Percentiles rank a stretch among this genome's conserved stretches.
These are phyloP conservation scores for Galerucella calmariensis DNA, from an alignment of 2,888 invertebrate species.

Conservation along the genomic window DNA sequence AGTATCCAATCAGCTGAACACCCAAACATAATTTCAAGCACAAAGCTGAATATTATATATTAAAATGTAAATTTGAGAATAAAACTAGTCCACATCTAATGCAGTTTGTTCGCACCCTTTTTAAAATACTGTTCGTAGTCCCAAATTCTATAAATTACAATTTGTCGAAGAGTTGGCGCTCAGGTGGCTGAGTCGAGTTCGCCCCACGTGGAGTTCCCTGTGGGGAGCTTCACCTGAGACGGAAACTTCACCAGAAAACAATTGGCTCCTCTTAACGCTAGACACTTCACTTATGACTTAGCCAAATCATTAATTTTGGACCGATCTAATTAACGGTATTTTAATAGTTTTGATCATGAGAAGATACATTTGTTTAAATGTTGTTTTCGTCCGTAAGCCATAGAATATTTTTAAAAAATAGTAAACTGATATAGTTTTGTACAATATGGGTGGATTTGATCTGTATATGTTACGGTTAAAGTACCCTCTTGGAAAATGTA, in stretches of 20 bases:
- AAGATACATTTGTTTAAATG: conserved; percentile 4
- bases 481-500: too few relatives aligned
- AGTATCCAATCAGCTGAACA: too few relatives aligned
- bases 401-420: too few relatives aligned
- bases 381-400: too few relatives aligned
- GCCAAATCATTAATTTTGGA: conserved; percentile 59
- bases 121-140: conserved; percentile 20
- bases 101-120: conserved; percentile 34
- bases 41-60: neutral
- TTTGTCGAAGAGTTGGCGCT: conserved; percentile 62
- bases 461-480: too few relatives aligned
- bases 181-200: conserved; percentile 57
- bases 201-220: conserved; percentile 61
- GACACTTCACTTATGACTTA: conserved; percentile 59
- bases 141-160: conserved; percentile 63
- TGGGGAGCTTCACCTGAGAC: conserved; percentile 59
- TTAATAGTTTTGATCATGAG: conserved; percentile 27
- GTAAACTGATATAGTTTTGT: too few relatives aligned
- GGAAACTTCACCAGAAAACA: conserved; percentile 32
- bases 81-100: neutral
- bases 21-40: neutral
- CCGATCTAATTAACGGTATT: conserved; percentile 51
- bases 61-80: neutral
- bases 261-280: conserved; percentile 57
- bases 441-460: too few relatives aligned